phyloP scores from a whole-genome alignment of 2,113 vertebrate species.

The Corvus moneduloides region DNA sequence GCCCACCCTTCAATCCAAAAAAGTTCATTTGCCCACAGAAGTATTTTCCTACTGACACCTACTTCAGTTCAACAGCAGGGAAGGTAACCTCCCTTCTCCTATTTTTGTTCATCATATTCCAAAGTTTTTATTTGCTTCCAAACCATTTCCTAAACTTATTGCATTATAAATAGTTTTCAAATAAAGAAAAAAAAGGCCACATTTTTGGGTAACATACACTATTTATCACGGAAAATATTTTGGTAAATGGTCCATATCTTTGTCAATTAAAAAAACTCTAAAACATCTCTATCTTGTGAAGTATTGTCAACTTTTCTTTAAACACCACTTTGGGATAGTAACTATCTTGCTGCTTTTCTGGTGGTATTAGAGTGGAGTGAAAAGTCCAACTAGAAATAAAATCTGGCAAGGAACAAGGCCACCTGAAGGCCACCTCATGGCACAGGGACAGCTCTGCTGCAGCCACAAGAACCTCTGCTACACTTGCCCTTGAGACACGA shows the following conservation, averaged over 20 bases:
- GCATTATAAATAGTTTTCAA: background rate
- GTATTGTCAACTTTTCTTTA: background rate
- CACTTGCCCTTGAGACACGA: background rate
- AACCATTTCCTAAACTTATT: background rate
- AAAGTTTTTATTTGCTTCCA: background rate
- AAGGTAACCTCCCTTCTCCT: background rate
- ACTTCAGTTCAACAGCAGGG: background rate
- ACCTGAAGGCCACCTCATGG: background rate
- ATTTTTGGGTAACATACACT: background rate
- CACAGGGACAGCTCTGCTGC: background rate
- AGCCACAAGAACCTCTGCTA: background rate
- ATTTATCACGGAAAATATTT: background rate
- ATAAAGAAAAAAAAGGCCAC: background rate
- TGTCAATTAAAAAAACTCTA: background rate
- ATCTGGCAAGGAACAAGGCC: background rate
- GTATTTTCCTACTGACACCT: background rate
- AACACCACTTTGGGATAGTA: background rate
- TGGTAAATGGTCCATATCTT: background rate
- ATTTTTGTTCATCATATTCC: background rate
- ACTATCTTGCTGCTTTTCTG: background rate
- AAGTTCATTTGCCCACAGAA: background rate
- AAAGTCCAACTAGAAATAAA: background rate
- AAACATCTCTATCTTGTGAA: background rate
- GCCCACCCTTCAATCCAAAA: background rate
- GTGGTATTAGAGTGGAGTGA: background rate